Conservation (phyloP, 2,797 vertebrate genomes). For the Remorina albescens region DNA sequence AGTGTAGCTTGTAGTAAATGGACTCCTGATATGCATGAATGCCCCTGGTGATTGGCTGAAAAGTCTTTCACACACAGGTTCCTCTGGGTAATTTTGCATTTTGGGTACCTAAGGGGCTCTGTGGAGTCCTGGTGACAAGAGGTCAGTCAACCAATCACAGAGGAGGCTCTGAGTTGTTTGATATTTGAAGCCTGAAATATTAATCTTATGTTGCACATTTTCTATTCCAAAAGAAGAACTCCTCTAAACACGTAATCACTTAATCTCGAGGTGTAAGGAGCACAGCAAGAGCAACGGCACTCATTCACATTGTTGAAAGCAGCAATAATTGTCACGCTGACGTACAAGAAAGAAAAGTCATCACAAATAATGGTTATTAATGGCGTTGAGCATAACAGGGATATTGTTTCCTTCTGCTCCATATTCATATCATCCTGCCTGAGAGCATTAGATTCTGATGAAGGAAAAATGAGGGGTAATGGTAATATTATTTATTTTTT, state of each 20-base stretch:
- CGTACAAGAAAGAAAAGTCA: neutral
- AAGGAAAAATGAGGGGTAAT: neutral
- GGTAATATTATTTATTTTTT: neutral
- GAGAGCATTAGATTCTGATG: neutral
- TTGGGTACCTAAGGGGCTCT: too few relatives aligned
- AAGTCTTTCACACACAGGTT: neutral
- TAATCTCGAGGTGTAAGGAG: neutral
- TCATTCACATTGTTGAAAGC: neutral
- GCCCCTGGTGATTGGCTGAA: neutral
- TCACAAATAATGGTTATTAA: conserved; percentile 3
- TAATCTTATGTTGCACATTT: neutral
- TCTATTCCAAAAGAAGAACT: neutral
- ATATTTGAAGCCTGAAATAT: neutral
- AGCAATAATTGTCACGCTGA: neutral
- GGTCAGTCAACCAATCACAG: too few relatives aligned
- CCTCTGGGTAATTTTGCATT: too few relatives aligned
- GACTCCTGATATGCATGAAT: neutral
- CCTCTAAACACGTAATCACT: too few relatives aligned
- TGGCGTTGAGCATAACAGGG: neutral
- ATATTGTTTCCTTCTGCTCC: neutral
- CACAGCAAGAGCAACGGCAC: neutral
- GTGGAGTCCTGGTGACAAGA: too few relatives aligned
- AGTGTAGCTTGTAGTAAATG: neutral
- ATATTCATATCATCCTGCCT: neutral
- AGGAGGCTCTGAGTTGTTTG: too few relatives aligned